Evolutionary conservation across 2,797 vertebrate genomes (phyloP).

Genomic region (Acridotheres tristis): DNA sequence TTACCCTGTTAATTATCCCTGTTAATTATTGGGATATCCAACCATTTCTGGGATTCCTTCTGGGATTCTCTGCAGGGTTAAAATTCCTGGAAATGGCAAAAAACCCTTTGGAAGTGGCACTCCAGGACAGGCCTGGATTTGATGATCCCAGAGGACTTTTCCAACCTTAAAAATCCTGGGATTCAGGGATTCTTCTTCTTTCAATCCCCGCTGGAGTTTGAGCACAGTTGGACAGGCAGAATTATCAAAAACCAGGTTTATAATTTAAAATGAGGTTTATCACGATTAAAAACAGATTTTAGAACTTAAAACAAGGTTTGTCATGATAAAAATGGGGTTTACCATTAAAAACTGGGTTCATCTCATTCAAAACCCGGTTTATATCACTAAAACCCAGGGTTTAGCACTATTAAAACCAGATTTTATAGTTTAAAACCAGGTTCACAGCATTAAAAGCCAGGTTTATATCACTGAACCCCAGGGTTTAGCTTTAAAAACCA

Average conservation of each 20-base stretch:
- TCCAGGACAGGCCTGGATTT: neutral
- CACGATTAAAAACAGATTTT: neutral
- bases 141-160: neutral
- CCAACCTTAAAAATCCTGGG: neutral
- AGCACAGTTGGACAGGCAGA: fast-evolving
- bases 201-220: neutral
- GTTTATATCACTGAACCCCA: neutral
- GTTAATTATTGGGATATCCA: neutral
- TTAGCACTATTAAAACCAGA: too few relatives aligned
- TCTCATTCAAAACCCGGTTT: too few relatives aligned
- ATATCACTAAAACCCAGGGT: too few relatives aligned
- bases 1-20: neutral
- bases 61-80: too few relatives aligned
- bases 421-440: too few relatives aligned
- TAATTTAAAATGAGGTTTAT: neutral
- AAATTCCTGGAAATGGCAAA: neutral
- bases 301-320: neutral
- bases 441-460: neutral
- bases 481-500: neutral
- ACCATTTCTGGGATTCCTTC: neutral
- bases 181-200: neutral
- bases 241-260: fast-evolving
- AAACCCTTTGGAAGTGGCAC: neutral
- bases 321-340: neutral
- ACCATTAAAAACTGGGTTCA: too few relatives aligned